Conservation (phyloP, 1,140 invertebrate species). For the Drosophila mauritiana region DNA sequence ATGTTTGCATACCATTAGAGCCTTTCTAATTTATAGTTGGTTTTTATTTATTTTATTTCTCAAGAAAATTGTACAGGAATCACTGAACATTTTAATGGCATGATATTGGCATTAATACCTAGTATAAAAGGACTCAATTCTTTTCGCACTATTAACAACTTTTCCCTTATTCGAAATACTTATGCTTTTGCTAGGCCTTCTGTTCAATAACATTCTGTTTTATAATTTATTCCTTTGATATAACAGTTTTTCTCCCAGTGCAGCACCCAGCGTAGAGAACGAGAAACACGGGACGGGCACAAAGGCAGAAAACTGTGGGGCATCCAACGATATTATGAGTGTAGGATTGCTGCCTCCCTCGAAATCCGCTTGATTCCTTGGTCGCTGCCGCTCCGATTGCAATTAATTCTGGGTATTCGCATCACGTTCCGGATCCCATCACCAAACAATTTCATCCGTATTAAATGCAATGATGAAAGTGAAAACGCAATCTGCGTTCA, state of each 20-base stretch:
- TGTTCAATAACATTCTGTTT: no score
- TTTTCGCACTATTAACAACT: no score
- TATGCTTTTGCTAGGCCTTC: no score
- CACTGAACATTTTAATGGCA: no score
- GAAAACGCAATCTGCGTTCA: constrained; percentile 57
- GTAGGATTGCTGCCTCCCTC: constrained; percentile 2
- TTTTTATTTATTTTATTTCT: no score
- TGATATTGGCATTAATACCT: no score
- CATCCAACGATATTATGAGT: constrained; percentile 39
- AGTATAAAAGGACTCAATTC: no score
- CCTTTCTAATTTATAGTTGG: not conserved
- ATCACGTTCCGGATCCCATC: constrained; percentile 77
- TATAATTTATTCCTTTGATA: no score
- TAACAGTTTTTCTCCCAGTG: constrained; percentile 2
- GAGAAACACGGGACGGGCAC: constrained; percentile 1
- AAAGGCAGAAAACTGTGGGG: not conserved
- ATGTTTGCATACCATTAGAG: no score
- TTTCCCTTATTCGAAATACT: no score
- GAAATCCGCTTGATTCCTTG: constrained; percentile 38
- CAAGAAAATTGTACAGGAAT: no score
- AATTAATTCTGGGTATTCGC: constrained; percentile 77
- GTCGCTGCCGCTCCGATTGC: constrained; percentile 49
- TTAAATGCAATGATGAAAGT: constrained; percentile 78
- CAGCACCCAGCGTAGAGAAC: constrained; percentile 4
- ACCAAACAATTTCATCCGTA: constrained; percentile 83